Conservation (phyloP, 1,140 invertebrate genomes). For the Caenorhabditis briggsae region DNA sequence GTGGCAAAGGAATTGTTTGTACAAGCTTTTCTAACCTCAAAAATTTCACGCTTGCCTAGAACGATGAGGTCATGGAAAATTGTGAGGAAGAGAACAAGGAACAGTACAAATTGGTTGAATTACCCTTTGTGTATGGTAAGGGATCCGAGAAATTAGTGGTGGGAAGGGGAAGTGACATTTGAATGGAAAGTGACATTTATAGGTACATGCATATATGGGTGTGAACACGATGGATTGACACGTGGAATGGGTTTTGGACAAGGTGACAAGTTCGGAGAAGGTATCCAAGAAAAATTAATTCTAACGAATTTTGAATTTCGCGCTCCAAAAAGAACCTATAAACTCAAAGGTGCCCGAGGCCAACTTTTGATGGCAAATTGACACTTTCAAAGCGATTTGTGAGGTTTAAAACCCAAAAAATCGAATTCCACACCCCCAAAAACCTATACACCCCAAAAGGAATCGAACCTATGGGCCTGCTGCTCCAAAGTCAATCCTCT, state of each 20-base stretch:
- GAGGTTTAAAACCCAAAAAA: no score
- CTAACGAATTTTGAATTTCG: no score
- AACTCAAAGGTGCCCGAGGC: not conserved
- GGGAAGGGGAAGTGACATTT: not conserved
- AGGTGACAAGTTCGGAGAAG: not conserved
- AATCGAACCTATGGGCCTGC: not conserved
- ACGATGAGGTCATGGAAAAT: conserved; percentile 8
- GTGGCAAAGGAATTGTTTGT: not conserved
- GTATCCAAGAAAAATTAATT: no score
- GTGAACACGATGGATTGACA: not conserved
- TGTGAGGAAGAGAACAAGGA: not conserved
- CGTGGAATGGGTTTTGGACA: not conserved
- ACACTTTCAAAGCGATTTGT: no score
- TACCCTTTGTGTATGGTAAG: not conserved
- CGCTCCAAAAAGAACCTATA: not conserved
- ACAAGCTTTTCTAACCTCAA: not conserved
- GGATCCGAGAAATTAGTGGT: not conserved
- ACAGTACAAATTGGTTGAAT: conserved; percentile 2
- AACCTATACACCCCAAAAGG: not conserved
- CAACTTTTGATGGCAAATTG: no score
- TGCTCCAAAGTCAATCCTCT: not conserved
- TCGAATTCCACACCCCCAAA: not conserved
- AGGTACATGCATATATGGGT: no score
- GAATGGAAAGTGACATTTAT: no score
- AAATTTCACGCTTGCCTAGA: conserved; percentile 12